These are phyloP conservation scores for Alitta virens DNA, from an alignment of 2,888 invertebrate genomes.

Conservation along the genomic window DNA sequence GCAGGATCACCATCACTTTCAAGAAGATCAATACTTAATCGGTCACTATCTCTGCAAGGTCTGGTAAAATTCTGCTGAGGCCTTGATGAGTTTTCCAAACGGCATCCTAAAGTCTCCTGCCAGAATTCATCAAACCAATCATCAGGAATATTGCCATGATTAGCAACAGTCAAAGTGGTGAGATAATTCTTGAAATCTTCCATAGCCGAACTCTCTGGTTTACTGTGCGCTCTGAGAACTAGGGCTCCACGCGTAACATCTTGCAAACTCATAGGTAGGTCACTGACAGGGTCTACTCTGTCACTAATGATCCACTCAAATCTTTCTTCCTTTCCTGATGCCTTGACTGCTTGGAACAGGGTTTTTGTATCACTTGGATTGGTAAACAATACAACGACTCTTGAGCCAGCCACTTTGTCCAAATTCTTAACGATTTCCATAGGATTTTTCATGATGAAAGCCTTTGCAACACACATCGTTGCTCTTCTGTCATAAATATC, in stretches of 20 bases:
- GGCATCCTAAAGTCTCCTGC: conserved; percentile 50
- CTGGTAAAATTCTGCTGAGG: conserved; percentile 37
- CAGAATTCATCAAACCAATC: conserved; percentile 58
- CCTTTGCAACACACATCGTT: conserved; percentile 21
- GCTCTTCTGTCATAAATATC: conserved; percentile 23
- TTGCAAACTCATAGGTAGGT: conserved; percentile 38
- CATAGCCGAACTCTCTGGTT: conserved; percentile 20
- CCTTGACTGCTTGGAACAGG: conserved; percentile 43
- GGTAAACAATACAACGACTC: conserved; percentile 52
- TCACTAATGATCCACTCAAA: conserved; percentile 52
- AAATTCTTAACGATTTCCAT: conserved; percentile 4
- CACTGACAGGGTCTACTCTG: conserved; percentile 39
- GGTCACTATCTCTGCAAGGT: not conserved
- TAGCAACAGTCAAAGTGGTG: conserved; percentile 41
- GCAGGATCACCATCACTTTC: conserved; percentile 15
- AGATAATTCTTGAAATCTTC: conserved; percentile 46
- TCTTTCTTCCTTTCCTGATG: conserved; percentile 29
- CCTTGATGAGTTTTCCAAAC: conserved; percentile 39
- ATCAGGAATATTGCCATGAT: conserved; percentile 51
- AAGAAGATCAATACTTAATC: conserved; percentile 27
- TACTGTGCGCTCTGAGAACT: conserved; percentile 37
- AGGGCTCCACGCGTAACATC: conserved; percentile 47
- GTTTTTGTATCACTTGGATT: conserved; percentile 41
- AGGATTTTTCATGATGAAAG: not conserved
- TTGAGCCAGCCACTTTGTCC: not conserved